Evolutionary conservation across 2,797 vertebrate species (phyloP), one percentile per base, ranked within the genome.

Genomic region (Capromys pilorides): DNA sequence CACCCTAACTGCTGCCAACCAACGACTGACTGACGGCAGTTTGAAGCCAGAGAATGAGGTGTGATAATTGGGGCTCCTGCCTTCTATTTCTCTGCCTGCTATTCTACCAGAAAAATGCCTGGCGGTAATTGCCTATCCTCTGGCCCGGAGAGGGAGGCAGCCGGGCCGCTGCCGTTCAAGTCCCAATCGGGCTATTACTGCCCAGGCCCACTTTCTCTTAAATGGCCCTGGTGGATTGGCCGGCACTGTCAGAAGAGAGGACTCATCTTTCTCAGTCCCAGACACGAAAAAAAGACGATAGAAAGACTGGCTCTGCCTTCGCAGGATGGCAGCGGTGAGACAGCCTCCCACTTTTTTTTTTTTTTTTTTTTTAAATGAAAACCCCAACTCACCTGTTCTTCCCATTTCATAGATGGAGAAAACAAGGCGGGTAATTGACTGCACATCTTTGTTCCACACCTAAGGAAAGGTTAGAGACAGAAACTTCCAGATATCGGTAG

Each of bases 81-180:
- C 91, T 95, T 93, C 73, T 90, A 93, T 97, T 97, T 96, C 94
- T 96, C 97, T 95, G 96, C 93, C 90, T 96, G 94, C 95, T 92
- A 96, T 97, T 96, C 96, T 92, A 67, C 96, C 97, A 80, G 87
- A 79, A 96, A 97, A 97, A 96, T 93, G 90, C 94, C 96, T 91
- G 82, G 31, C 86, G 9, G 94, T 97, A 90, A 96, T 66, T 97
- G 94, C 88, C 95, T 64, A 49, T 88, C 95, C 90, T 93, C 75
- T 83, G 94, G 96, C 95, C 78, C 5, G 49, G 94, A 95, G 90
- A 89, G 83, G 80, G 59, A 95, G 82, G 71, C 66, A 3, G 90
- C 62, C 59, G 64, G 86, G 88, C 92, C 26, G 57, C 92, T 11
- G 67, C 80, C 0, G 73, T 31, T 77, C 79, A 24, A 61, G 93